Percentiles rank a stretch among this genome's conserved stretches.
These are phyloP conservation scores for Oegoconia quadripuncta DNA, from an alignment of 2,888 invertebrate genomes.

Conservation along the genomic window DNA sequence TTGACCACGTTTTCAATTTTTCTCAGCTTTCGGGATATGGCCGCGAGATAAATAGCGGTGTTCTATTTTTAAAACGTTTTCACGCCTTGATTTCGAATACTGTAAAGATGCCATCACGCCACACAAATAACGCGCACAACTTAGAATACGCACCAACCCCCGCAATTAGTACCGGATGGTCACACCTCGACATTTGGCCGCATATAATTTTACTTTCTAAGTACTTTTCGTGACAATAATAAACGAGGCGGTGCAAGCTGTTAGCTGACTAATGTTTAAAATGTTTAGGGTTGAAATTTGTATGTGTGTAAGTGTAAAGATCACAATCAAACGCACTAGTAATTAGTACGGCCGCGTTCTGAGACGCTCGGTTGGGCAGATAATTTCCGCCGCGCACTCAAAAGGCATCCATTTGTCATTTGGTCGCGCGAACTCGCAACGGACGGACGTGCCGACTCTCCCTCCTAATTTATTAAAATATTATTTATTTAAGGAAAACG, in stretches of 20 bases:
- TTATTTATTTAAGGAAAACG: constrained; percentile 78
- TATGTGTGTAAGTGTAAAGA: constrained; percentile 36
- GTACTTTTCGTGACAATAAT: constrained; percentile 73
- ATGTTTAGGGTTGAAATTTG: constrained; percentile 39
- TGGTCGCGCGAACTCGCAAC: constrained; percentile 63
- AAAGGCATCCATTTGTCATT: constrained; percentile 77
- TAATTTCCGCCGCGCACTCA: constrained; percentile 77
- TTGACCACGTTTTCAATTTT: too few species aligned
- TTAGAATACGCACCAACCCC: constrained; percentile 41
- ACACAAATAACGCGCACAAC: constrained; percentile 59
- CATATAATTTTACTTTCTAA: constrained; percentile 76
- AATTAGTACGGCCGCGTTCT: constrained; percentile 72
- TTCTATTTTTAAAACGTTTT: constrained; percentile 54
- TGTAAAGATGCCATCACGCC: constrained; percentile 60
- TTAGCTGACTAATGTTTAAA: constrained; percentile 36
- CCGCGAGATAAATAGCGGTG: too few species aligned
- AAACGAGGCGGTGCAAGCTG: constrained; percentile 28
- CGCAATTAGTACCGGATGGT: constrained; percentile 76
- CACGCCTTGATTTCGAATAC: constrained; percentile 47
- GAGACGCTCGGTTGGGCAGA: constrained; percentile 74
- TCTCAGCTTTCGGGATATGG: too few species aligned
- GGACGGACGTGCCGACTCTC: constrained; percentile 66
- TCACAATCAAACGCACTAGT: constrained; percentile 75
- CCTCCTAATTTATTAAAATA: constrained; percentile 76
- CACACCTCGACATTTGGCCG: constrained; percentile 72